Evolutionary conservation across 2,797 vertebrate genomes (phyloP), one percentile per base, ranked within the genome.

Genomic region (Arctocebus calabarensis): DNA sequence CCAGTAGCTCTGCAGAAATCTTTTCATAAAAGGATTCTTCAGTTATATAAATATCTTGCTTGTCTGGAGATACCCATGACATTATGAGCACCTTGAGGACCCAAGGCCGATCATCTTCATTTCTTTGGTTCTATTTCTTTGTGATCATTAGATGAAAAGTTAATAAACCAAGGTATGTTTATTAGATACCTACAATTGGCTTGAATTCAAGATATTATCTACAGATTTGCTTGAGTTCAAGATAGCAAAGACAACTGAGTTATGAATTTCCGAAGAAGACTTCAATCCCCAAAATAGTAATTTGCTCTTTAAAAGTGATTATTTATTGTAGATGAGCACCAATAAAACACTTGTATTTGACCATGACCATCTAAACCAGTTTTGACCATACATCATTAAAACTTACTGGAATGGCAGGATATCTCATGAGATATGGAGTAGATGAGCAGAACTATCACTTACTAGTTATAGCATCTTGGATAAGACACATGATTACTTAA

Each of bases 231-330:
- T 78, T 73, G 25, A 90, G 61, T 70, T 88, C 48, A 59, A 73
- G 43, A 82, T 7, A 88, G 68, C 16, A 78, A 94, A 91, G 55
- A 66, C 10, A 71, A 73, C 10, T 22, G 43, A 64, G 71, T 70
- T 86, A n/a, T 57, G 52, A 64, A 77, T 79, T 81, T 87, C n/a
- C 84, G 52, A 85, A 84, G 61, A 34, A 43, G 27, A 77, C 13
- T 73, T 87, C 3, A 66, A 11, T 94, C 12, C 4, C 14, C 88
- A 0, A 48, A 91, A 45, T 52, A 37, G 32, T 52, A 77, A 78
- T 77, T 75, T 94, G 2, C 61, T 88, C 27, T 94, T 90, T 86
- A 89, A 96, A 81, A 94, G 23, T 71, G 48, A 71, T 70, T 74
- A 8, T 59, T 84, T 74, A 61, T 10, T n/a, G 11, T 17, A 57